Conservation (phyloP, 1,140 invertebrate species). For the Ericerus pela region DNA sequence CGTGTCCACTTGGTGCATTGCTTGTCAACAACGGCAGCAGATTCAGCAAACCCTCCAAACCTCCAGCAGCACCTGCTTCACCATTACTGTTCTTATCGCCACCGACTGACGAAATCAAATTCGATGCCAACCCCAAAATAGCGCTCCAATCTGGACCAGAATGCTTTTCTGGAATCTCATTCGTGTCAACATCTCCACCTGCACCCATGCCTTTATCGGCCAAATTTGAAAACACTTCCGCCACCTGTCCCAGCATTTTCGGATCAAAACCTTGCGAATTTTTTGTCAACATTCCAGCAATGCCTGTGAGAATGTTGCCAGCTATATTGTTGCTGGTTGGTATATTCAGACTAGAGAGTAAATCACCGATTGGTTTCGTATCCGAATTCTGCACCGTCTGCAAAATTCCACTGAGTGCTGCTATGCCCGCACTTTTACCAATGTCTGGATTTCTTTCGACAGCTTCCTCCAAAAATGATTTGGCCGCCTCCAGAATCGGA, state of each 20-base stretch:
- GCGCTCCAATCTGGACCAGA: not conserved
- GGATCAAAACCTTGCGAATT: conserved; percentile 39
- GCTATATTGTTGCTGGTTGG: conserved; percentile 27
- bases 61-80: conserved; percentile 9
- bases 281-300: conserved; percentile 24
- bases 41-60: conserved; percentile 39
- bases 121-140: conserved; percentile 9
- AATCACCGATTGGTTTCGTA: conserved; percentile 19
- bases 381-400: conserved; percentile 17
- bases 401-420: conserved; percentile 15
- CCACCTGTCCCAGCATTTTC: conserved; percentile 36
- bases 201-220: not conserved
- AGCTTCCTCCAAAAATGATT: conserved; percentile 22
- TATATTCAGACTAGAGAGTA: conserved; percentile 30
- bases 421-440: conserved; percentile 4
- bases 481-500: conserved; percentile 25
- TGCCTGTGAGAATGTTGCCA: conserved; percentile 15
- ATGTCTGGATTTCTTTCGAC: conserved; percentile 16
- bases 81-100: conserved; percentile 21
- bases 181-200: not conserved
- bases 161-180: not conserved
- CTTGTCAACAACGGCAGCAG: conserved; percentile 44
- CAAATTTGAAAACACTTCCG: conserved; percentile 32
- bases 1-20: conserved; percentile 20
- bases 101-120: conserved; percentile 23